Conservation (phyloP, 2,888 invertebrate genomes). For the Leucophora obtusa region DNA sequence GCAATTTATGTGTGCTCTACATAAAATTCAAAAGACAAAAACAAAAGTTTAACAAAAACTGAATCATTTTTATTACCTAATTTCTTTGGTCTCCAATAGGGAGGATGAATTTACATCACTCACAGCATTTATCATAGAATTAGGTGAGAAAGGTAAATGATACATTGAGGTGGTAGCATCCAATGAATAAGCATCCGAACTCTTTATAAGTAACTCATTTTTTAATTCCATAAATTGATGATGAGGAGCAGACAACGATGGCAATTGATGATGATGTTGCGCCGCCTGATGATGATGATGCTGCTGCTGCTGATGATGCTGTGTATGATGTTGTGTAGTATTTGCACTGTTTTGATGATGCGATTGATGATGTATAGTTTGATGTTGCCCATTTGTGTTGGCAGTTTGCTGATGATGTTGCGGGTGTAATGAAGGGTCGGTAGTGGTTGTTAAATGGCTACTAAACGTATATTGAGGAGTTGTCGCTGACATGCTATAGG, state of each 20-base stretch:
- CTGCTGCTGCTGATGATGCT: conserved; percentile 47
- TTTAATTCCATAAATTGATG: conserved; percentile 77
- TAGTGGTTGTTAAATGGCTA: conserved; percentile 67
- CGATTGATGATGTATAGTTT: conserved; percentile 64
- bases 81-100: conserved; percentile 78
- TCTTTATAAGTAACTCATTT: conserved; percentile 75
- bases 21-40: conserved; percentile 41
- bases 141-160: conserved; percentile 77
- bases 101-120: conserved; percentile 76
- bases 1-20: conserved; percentile 34
- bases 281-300: conserved; percentile 63
- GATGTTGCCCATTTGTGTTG: conserved; percentile 67
- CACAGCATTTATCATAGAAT: conserved; percentile 77
- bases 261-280: conserved; percentile 65
- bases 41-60: conserved; percentile 27
- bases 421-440: conserved; percentile 60
- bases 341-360: conserved; percentile 48
- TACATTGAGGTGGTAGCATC: conserved; percentile 76
- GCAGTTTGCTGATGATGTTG: conserved; percentile 71
- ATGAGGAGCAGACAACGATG: conserved; percentile 65
- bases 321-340: conserved; percentile 34
- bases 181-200: conserved; percentile 73
- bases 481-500: conserved; percentile 70
- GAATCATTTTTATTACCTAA: conserved; percentile 73
- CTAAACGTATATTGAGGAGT: conserved; percentile 74